A percentile compares a stretch with the other conserved stretches of the same genome.
Conservation (phyloP, 2,888 invertebrate genomes). For the Phasia obesa region DNA sequence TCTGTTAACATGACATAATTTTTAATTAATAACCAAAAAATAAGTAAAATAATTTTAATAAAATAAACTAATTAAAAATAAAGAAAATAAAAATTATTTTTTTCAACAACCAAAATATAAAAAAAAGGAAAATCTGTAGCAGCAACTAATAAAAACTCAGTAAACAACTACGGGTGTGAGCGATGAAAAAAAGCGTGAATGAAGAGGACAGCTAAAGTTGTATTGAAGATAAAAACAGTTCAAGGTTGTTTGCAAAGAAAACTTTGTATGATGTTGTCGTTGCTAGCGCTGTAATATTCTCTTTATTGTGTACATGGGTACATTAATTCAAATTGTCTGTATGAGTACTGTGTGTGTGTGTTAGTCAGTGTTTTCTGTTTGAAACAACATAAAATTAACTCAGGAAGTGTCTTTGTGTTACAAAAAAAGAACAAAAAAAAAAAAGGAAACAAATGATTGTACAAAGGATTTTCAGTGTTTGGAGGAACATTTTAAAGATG, state of each 20-base stretch:
- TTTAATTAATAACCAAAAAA: conserved; percentile 64
- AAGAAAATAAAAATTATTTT: conserved; percentile 37
- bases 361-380: conserved; percentile 7
- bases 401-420: conserved; percentile 62
- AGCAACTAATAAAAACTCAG: neutral
- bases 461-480: conserved; percentile 63
- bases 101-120: conserved; percentile 19
- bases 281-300: conserved; percentile 2
- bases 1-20: conserved; percentile 46
- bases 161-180: neutral
- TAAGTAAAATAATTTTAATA: neutral
- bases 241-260: conserved; percentile 68
- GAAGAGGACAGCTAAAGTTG: neutral
- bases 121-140: conserved; percentile 21
- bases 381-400: conserved; percentile 56
- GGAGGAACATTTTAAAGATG: conserved; percentile 43
- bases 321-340: neutral
- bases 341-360: neutral
- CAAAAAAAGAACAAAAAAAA: conserved; percentile 32
- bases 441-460: conserved; percentile 44
- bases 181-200: neutral
- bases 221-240: conserved; percentile 61
- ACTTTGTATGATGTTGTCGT: neutral
- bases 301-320: conserved; percentile 10
- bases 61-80: conserved; percentile 19